Percentiles rank a stretch among this genome's conserved stretches.
Evolutionary conservation across 2,888 invertebrate genomes (phyloP).

Genomic region (Chorisops tibialis): DNA sequence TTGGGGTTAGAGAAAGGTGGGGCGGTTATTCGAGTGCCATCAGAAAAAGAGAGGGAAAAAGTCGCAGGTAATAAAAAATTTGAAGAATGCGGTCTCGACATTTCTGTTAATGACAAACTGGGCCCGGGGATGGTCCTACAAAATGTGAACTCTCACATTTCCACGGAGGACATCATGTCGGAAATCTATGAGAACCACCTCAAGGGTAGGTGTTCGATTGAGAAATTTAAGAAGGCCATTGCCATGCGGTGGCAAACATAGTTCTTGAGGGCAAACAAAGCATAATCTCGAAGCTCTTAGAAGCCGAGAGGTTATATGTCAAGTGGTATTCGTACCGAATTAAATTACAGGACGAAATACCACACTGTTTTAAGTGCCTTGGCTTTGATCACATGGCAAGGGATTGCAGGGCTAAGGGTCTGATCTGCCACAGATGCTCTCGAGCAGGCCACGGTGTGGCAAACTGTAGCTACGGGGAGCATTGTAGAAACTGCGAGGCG

Average conservation of each 20-base stretch:
- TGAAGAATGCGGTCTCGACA: too few species aligned
- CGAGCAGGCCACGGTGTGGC: background rate
- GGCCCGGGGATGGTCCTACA: too few species aligned
- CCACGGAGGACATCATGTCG: too few species aligned
- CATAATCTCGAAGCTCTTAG: background rate
- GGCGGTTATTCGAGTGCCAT: too few species aligned
- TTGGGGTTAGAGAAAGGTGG: too few species aligned
- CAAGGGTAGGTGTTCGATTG: too few species aligned
- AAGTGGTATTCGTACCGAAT: background rate
- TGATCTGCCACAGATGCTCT: background rate
- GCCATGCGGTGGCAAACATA: background rate
- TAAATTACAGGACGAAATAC: background rate
- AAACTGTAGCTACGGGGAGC: background rate
- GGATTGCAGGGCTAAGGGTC: background rate
- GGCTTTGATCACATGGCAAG: conserved; percentile 1
- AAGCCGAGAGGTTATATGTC: background rate
- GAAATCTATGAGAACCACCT: too few species aligned
- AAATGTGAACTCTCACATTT: too few species aligned
- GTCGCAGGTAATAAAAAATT: too few species aligned
- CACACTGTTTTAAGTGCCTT: background rate
- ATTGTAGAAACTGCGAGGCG: background rate
- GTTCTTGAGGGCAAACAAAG: background rate
- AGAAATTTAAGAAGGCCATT: too few species aligned
- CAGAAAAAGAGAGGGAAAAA: too few species aligned
- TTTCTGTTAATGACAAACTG: too few species aligned